Evolutionary conservation across 2,888 invertebrate genomes (phyloP), one percentile per base, ranked within the genome.

Genomic region (Altica lythri): DNA sequence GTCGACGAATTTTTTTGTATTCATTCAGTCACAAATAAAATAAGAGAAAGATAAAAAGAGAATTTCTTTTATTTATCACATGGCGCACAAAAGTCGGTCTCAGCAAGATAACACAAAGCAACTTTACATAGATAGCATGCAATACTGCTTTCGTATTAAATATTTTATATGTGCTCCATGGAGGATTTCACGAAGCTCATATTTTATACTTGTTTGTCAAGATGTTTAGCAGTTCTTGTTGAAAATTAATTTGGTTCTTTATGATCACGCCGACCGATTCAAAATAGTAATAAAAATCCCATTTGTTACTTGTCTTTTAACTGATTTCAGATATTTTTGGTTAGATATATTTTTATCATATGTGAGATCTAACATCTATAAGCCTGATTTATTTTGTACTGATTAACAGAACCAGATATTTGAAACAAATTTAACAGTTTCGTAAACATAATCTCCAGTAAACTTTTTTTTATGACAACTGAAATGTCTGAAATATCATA

Each of bases 151-250:
- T 53, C 55, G 50, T 49, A 53, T 40, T 61, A 65, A 64, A 65
- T 63, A 64, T 63, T 65, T 65, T 61, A 59, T 62, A 62, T 65
- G 69, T 68, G 66, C 67, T 61, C 62, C 64, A 55, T 58, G 59
- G 66, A 63, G 66, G 65, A 63, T 66, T 68, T 68, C 69, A 67
- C 62, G 63, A 63, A 59, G 67, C 63, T 71, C 70, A 72, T 73
- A 73, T 73, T 72, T 72, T 71, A 74, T 67, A 65, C 69, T 69
- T 69, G 72, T 74, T 74, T 74, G 73, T 72, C 73, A 69, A 67
- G 71, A 68, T 68, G 69, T 66, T 72, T 68, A 70, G 69, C 69
- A 66, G 69, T 67, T 67, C 71, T 69, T 69, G 69, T 68, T 68
- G 68, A 67, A 70, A 72, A 73, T 73, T 73, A 73, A 73, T 73